Conservation (phyloP, 2,888 invertebrate species). For the Mongoloraphidia duomilia region DNA sequence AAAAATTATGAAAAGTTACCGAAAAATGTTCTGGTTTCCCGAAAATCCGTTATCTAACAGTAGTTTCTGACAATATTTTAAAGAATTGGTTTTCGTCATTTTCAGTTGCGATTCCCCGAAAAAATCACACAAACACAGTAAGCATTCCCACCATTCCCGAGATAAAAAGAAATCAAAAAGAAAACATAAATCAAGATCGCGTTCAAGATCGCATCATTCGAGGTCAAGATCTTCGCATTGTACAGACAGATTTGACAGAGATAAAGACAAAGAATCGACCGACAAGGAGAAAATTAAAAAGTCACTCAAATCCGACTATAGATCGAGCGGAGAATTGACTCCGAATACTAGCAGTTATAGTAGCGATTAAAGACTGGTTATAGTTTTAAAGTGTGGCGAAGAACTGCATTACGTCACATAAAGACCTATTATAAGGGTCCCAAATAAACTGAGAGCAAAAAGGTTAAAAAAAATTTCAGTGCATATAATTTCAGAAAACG, state of each 20-base stretch:
- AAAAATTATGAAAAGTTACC: too few relatives aligned
- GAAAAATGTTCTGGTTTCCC: too few relatives aligned
- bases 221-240: neutral
- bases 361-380: neutral
- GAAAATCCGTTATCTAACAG: too few relatives aligned
- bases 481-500: too few relatives aligned
- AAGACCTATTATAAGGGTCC: too few relatives aligned
- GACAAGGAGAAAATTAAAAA: neutral
- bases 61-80: too few relatives aligned
- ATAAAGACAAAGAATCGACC: neutral
- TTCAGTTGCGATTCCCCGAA: neutral
- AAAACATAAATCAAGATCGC: conserved; percentile 20
- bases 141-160: neutral
- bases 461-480: too few relatives aligned
- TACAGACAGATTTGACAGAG: neutral
- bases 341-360: conserved; percentile 1
- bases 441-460: too few relatives aligned
- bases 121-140: conserved; percentile 1
- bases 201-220: conserved; percentile 3
- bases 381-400: too few relatives aligned
- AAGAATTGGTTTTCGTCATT: too few relatives aligned
- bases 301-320: neutral
- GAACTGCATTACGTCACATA: too few relatives aligned
- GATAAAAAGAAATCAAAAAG: conserved; percentile 24
- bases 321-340: neutral